Conservation (phyloP, 2,888 invertebrate species). For the Eretmocerus hayati region DNA sequence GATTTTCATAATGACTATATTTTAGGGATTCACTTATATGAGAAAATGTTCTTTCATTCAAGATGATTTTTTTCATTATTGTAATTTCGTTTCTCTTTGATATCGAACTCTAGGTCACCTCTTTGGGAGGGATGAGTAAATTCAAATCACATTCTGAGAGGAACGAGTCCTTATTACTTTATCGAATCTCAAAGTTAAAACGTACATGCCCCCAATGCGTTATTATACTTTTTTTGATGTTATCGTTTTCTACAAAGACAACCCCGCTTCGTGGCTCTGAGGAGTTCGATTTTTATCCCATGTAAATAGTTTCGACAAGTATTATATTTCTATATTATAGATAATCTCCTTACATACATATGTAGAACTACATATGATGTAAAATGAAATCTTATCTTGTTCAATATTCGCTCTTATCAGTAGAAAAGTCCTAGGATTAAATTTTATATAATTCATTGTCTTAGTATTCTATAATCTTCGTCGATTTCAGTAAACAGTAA, state of each 20-base stretch:
- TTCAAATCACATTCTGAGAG: constrained; percentile 21
- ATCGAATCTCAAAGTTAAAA: constrained; percentile 2
- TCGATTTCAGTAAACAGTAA: constrained; percentile 28
- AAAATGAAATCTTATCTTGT: constrained; percentile 37
- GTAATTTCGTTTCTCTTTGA: no score
- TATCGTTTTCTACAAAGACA: constrained; percentile 11
- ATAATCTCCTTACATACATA: constrained; percentile 22
- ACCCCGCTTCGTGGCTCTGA: no score
- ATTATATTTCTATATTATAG: constrained; percentile 25
- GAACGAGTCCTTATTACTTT: constrained; percentile 20
- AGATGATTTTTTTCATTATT: no score
- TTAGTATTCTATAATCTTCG: no score
- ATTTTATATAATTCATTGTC: constrained; percentile 18
- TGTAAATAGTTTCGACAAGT: constrained; percentile 12
- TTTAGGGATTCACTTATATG: background rate
- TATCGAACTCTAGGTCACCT: constrained; percentile 18
- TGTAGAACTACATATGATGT: constrained; percentile 30
- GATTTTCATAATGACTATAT: background rate
- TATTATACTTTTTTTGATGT: constrained; percentile 16
- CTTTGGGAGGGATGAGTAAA: constrained; percentile 26
- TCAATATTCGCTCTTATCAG: constrained; percentile 38
- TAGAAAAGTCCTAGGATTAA: constrained; percentile 35
- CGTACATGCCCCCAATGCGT: constrained; percentile 15
- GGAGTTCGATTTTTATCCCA: constrained; percentile 15
- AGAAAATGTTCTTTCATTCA: no score